Evolutionary conservation across 1,140 invertebrate species (phyloP), one percentile per base, ranked within the genome.

Genomic region (Atta texana): DNA sequence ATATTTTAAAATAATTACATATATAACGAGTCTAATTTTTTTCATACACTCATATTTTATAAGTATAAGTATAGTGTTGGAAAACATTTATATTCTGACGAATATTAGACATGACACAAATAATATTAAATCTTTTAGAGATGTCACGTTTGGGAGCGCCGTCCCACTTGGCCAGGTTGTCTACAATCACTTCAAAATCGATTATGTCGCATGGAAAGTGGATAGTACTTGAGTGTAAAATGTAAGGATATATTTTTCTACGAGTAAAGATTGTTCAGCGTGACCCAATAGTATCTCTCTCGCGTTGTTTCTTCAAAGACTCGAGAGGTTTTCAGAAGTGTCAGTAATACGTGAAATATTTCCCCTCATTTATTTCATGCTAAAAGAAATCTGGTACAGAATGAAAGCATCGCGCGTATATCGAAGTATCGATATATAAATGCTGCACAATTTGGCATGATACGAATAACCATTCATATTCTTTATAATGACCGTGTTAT

Each of bases 391-490:
- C 34, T 87, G 66, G 78, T 74, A 57, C 77, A 59, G 61, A 87
- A 87, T 84, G 74, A 64, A 89, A 90, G 75, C 55, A 64, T 21
- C 61, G 49, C 49, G n/a, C 44, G 14, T 24, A 24, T 24, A 24
- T 75, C 69, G 63, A 90, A 76, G 71, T 61, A 16, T 21, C 59
- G 51, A 69, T 84, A 74, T 76, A 80, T n/a, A 87, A 78, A 87
- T 77, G 68, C 34, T 76, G 64, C 34, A 44, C 74, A 69, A 88
- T 91, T 91, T 91, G 89, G 89, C 89, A 90, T 44, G 76, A 61
- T 53, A 12, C 51, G 49, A 61, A 74, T 87, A 81, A 89, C 44
- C 74, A 59, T 44, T 28, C 18, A 61, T 31, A 57, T 89, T 76
- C 39, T 90, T 88, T 85, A 88, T 12, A 85, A 76, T 61, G 84